Conservation (phyloP, 1,140 invertebrate genomes). For the Drosophila nebulosa region DNA sequence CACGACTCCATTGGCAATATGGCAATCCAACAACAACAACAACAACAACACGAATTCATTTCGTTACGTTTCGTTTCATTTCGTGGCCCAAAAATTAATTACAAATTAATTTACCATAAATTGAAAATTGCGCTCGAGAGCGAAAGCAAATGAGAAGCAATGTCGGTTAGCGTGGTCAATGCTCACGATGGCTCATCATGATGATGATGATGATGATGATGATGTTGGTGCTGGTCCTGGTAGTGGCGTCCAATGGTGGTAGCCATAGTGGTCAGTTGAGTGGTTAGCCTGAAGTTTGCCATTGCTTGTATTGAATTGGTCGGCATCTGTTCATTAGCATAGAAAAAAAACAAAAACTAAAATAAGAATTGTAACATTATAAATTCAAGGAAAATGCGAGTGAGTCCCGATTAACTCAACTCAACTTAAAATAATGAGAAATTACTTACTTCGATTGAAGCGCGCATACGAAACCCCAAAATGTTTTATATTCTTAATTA, state of each 20-base stretch:
- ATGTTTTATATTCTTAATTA: too few relatives aligned
- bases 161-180: not conserved
- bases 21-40: slow-evolving; percentile 18
- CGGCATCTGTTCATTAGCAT: not conserved
- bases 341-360: not conserved
- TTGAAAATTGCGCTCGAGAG: slow-evolving; percentile 44
- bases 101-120: slow-evolving; percentile 80
- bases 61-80: slow-evolving; percentile 32
- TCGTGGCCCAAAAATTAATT: slow-evolving; percentile 62
- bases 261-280: slow-evolving; percentile 25
- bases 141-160: slow-evolving; percentile 10
- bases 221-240: not conserved
- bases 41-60: slow-evolving; percentile 34
- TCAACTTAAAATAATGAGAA: too few relatives aligned
- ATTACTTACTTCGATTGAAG: too few relatives aligned
- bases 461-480: too few relatives aligned
- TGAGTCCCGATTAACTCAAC: too few relatives aligned
- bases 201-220: not conserved
- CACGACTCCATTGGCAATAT: slow-evolving; percentile 18
- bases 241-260: not conserved
- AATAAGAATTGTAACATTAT: not conserved
- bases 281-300: slow-evolving; percentile 36
- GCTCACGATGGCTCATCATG: not conserved
- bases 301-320: not conserved
- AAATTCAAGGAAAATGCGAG: not conserved